phyloP scores from a whole-genome alignment of 2,113 vertebrate species.

The Neomonachus schauinslandi region DNA sequence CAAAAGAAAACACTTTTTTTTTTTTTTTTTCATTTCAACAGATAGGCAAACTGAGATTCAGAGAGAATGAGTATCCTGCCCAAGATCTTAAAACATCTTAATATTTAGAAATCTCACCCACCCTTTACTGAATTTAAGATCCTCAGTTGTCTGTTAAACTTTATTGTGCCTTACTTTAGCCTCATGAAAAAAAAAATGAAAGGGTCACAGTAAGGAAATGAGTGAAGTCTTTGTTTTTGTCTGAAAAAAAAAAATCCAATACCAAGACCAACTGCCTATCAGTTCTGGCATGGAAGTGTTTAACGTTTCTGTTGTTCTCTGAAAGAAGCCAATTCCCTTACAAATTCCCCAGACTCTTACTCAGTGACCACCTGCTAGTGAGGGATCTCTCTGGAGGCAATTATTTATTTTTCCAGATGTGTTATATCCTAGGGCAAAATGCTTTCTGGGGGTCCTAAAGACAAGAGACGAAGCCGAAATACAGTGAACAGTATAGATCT shows the following conservation, averaged over 20 bases:
- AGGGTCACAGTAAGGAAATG: neutral
- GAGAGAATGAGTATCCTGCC: neutral
- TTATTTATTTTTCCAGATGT: neutral
- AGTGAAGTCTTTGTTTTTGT: neutral
- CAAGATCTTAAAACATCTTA: conserved; percentile 13
- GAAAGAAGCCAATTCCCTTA: neutral
- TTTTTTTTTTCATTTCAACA: neutral
- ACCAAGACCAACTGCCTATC: neutral
- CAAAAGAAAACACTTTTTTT: neutral
- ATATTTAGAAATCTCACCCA: neutral
- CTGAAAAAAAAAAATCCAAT: neutral
- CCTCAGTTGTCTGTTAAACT: neutral
- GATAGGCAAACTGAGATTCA: neutral
- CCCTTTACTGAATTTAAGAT: neutral
- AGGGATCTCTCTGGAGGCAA: neutral
- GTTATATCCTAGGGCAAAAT: neutral
- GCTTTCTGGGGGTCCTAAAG: neutral
- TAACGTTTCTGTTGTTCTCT: neutral
- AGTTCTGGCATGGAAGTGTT: neutral
- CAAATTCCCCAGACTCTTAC: neutral
- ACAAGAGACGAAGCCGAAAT: neutral
- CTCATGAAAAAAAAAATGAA: neutral
- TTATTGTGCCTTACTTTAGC: neutral
- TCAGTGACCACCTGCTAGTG: neutral
- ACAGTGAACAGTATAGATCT: neutral